These are phyloP conservation scores for Crossocerus cetratus DNA, from an alignment of 2,888 invertebrate species.

Conservation along the genomic window DNA sequence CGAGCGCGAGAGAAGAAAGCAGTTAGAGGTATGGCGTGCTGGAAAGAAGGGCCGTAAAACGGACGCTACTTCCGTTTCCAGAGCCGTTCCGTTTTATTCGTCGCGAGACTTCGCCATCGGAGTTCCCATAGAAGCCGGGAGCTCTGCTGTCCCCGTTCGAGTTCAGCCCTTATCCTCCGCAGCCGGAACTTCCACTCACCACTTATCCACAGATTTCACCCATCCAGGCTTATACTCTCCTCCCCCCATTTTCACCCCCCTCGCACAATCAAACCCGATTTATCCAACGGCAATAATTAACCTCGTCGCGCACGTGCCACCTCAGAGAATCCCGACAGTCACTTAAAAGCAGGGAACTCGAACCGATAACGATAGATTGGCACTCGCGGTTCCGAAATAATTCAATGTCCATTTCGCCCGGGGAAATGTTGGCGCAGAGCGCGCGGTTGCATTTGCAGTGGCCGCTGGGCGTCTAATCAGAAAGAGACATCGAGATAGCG, in stretches of 20 bases:
- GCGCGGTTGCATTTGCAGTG: no score
- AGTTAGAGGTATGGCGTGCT: no score
- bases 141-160: no score
- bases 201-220: slow-evolving; percentile 58
- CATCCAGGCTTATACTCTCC: slow-evolving; percentile 8
- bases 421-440: no score
- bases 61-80: slow-evolving; percentile 45
- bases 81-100: slow-evolving; percentile 45
- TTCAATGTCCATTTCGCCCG: no score
- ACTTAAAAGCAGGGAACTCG: no score
- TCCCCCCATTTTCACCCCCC: background rate
- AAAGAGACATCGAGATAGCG: no score
- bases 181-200: slow-evolving; percentile 63
- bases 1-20: slow-evolving; percentile 17
- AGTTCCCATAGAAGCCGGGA: background rate
- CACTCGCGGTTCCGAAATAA: no score
- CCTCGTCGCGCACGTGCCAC: slow-evolving; percentile 40
- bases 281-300: slow-evolving; percentile 42
- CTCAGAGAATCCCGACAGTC: no score
- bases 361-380: no score
- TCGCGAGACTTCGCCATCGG: slow-evolving; percentile 11
- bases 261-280: slow-evolving; percentile 18
- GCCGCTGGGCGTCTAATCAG: no score
- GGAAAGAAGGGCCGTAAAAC: no score
- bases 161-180: background rate